Evolutionary conservation across 1,140 invertebrate species (phyloP).

Genomic region (Diorhabda sublineata): DNA sequence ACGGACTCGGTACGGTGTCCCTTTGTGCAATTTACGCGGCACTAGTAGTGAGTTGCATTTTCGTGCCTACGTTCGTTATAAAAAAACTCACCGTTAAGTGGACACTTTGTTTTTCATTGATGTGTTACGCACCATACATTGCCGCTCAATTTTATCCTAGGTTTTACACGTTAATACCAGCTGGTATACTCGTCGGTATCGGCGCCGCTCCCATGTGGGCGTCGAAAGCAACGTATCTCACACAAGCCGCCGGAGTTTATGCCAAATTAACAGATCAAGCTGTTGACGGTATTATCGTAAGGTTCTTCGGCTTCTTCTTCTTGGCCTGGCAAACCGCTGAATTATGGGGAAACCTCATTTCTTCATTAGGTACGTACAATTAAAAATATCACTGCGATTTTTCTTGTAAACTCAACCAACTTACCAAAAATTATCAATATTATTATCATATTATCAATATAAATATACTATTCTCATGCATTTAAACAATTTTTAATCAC

Average conservation of each 20-base stretch:
- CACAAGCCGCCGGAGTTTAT: slow-evolving; percentile 85
- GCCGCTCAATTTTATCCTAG: slow-evolving; percentile 86
- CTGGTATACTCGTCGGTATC: slow-evolving; percentile 82
- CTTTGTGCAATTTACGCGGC: slow-evolving; percentile 84
- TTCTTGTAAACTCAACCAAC: too few species aligned
- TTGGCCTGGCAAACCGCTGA: slow-evolving; percentile 93
- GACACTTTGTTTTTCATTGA: slow-evolving; percentile 86
- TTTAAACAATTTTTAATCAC: too few species aligned
- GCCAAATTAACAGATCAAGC: slow-evolving; percentile 82
- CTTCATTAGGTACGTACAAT: slow-evolving; percentile 73
- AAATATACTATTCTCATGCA: too few species aligned
- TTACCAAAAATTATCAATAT: too few species aligned
- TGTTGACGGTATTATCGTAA: slow-evolving; percentile 83
- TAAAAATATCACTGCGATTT: too few species aligned
- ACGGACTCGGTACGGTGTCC: slow-evolving; percentile 78
- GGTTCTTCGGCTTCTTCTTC: slow-evolving; percentile 98
- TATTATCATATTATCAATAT: too few species aligned
- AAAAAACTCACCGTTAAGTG: slow-evolving; percentile 90
- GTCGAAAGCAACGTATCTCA: slow-evolving; percentile 92
- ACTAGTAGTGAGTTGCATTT: slow-evolving; percentile 86
- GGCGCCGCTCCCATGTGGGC: slow-evolving; percentile 96
- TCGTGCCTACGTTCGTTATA: slow-evolving; percentile 86
- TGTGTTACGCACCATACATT: slow-evolving; percentile 92
- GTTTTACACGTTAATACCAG: slow-evolving; percentile 88
- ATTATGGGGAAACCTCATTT: slow-evolving; percentile 93